Conservation (phyloP, 1,140 invertebrate species). For the Aporrectodea caliginosa region DNA sequence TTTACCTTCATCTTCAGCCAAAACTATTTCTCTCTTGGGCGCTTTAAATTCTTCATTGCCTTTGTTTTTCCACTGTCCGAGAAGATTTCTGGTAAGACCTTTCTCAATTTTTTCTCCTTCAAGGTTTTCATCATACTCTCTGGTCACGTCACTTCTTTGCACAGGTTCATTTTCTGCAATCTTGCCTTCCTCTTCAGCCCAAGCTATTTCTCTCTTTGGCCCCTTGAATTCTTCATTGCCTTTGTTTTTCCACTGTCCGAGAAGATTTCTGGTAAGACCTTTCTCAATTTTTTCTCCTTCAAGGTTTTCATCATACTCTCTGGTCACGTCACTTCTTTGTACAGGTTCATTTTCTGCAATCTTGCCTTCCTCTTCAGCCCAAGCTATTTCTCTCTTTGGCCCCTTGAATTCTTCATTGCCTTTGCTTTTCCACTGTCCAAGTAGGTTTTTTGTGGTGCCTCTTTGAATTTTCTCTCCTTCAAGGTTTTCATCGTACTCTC, state of each 20-base stretch:
- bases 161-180: constrained; percentile 15
- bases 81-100: constrained; percentile 16
- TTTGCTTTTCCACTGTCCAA: constrained; percentile 11
- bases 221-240: background rate
- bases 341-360: constrained; percentile 28
- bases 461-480: constrained; percentile 6
- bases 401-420: background rate
- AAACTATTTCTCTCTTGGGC: constrained; percentile 9
- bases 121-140: constrained; percentile 16
- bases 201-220: background rate
- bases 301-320: constrained; percentile 7
- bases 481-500: constrained; percentile 6
- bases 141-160: constrained; percentile 7
- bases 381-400: background rate
- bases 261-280: constrained; percentile 1
- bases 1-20: constrained; percentile 18
- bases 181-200: constrained; percentile 5
- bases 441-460: background rate
- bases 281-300: constrained; percentile 16
- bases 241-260: constrained; percentile 12
- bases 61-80: constrained; percentile 24
- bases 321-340: constrained; percentile 19
- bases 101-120: constrained; percentile 15
- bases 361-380: constrained; percentile 17
- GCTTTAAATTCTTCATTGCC: constrained; percentile 8